phyloP scores from a whole-genome alignment of 2,113 vertebrate genomes.

The Pitta sordida region DNA sequence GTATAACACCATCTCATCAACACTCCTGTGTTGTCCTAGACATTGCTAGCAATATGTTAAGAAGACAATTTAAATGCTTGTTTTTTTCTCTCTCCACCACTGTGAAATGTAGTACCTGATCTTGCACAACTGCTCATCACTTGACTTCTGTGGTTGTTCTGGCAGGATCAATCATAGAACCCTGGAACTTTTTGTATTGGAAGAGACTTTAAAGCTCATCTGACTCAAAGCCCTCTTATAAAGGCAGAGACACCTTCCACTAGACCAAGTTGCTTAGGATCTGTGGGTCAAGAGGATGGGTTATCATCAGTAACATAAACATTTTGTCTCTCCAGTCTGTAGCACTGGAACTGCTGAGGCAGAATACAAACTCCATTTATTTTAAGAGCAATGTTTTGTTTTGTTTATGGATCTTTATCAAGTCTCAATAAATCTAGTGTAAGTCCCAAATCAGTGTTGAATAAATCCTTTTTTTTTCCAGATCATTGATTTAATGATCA shows the following conservation, averaged over 20 bases:
- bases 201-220: neutral
- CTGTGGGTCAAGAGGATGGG: neutral
- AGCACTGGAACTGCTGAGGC: neutral
- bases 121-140: neutral
- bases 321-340: neutral
- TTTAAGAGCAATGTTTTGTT: neutral
- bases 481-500: neutral
- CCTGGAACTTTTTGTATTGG: neutral
- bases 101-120: neutral
- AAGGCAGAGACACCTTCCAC: no score
- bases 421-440: neutral
- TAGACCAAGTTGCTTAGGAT: neutral
- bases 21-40: neutral
- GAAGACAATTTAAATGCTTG: neutral
- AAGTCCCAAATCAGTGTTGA: neutral
- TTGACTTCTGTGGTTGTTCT: neutral
- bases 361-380: neutral
- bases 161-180: neutral
- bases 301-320: neutral
- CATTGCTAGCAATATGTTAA: neutral
- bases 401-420: neutral
- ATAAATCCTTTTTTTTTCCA: neutral
- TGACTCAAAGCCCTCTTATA: neutral
- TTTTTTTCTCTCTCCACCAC: neutral
- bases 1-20: no score